These are phyloP conservation scores for Epinephelus coioides DNA, from an alignment of 2,797 vertebrate genomes.

Conservation along the genomic window DNA sequence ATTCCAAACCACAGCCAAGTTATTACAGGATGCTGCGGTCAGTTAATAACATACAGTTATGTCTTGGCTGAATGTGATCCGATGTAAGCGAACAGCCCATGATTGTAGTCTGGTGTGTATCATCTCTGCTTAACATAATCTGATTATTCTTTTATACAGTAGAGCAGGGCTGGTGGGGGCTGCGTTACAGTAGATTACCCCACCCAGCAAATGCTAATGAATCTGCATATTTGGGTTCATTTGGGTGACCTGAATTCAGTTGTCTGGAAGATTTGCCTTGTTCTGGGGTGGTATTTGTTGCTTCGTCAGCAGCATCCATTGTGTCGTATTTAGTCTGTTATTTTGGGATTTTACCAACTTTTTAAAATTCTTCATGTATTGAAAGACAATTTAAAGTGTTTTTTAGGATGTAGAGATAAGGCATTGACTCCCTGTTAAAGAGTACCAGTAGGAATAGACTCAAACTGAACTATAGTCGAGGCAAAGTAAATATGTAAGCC, in stretches of 20 bases:
- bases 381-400: background rate
- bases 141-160: conserved; percentile 72
- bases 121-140: conserved; percentile 69
- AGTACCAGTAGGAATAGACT: background rate
- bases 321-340: conserved; percentile 1
- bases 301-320: conserved; percentile 7
- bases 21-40: conserved; percentile 3
- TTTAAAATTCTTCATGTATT: background rate
- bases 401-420: background rate
- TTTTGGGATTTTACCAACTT: background rate
- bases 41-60: background rate
- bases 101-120: conserved; percentile 52
- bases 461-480: conserved; percentile 22
- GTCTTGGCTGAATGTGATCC: conserved; percentile 13
- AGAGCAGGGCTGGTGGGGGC: conserved; percentile 5
- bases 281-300: conserved; percentile 36
- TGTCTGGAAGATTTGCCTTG: conserved; percentile 65
- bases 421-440: conserved; percentile 14
- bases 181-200: conserved; percentile 62
- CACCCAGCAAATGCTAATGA: conserved; percentile 66
- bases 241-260: conserved; percentile 77
- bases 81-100: conserved; percentile 10
- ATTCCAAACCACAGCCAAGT: background rate
- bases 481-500: conserved; percentile 49
- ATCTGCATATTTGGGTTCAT: conserved; percentile 74